Conservation (phyloP, 2,888 invertebrate genomes). For the Notodonta dromedarius region DNA sequence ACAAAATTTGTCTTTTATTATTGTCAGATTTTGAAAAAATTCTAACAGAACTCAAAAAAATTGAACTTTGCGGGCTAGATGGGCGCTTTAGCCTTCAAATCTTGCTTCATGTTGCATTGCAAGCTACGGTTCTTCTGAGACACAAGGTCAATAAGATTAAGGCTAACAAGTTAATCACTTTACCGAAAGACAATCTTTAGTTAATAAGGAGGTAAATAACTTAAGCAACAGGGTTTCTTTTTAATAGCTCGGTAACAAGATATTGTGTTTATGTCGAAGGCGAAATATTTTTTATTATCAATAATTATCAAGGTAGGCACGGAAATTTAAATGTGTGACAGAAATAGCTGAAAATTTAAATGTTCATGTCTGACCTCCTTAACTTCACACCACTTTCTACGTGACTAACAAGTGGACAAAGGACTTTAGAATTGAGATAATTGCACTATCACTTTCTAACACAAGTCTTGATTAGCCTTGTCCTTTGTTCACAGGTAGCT, state of each 20-base stretch:
- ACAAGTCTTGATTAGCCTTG: too few relatives aligned
- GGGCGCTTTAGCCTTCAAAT: too few relatives aligned
- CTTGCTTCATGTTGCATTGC: neutral
- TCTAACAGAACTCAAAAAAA: too few relatives aligned
- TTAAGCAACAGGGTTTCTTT: neutral
- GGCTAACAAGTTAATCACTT: constrained; percentile 19
- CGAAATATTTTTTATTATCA: neutral
- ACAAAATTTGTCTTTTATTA: too few relatives aligned
- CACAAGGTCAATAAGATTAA: constrained; percentile 17
- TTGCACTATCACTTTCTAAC: too few relatives aligned
- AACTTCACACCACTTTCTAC: neutral
- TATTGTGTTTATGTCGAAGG: neutral
- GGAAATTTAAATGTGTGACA: neutral
- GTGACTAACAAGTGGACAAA: too few relatives aligned
- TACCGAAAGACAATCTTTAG: neutral
- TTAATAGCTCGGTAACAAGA: neutral
- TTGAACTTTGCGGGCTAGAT: too few relatives aligned
- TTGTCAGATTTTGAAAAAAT: too few relatives aligned
- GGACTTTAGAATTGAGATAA: too few relatives aligned
- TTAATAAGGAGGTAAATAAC: neutral
- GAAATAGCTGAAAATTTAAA: neutral
- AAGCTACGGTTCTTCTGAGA: neutral
- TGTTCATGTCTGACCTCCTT: neutral
- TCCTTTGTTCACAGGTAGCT: too few relatives aligned
- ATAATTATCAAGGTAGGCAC: neutral